phyloP scores from a whole-genome alignment of 2,888 invertebrate genomes.

The Lottia scabra region DNA sequence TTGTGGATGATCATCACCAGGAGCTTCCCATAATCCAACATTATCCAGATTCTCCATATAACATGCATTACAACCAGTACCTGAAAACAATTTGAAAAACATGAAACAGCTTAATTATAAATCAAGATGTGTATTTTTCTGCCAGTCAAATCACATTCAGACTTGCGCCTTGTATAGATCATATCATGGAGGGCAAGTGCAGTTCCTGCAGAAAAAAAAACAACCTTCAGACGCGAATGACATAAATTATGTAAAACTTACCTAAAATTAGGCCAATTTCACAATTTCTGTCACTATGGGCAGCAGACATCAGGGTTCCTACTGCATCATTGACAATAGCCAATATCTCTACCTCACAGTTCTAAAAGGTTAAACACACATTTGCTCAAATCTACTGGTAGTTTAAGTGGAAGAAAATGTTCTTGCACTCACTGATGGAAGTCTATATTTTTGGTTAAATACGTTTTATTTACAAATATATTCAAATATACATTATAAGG shows the following conservation, averaged over 20 bases:
- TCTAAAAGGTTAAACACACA: conserved; percentile 71
- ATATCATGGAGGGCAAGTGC: too few species aligned
- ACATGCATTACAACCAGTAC: conserved; percentile 95
- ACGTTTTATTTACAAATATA: too few species aligned
- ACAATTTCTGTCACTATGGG: conserved; percentile 94
- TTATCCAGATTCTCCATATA: conserved; percentile 90
- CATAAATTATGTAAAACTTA: conserved; percentile 66
- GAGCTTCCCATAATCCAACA: conserved; percentile 81
- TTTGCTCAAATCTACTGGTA: too few species aligned
- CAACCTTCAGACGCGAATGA: too few species aligned
- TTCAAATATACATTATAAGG: too few species aligned
- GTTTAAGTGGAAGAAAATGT: too few species aligned
- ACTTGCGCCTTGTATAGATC: too few species aligned
- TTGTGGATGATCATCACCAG: conserved; percentile 66
- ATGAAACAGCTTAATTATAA: too few species aligned
- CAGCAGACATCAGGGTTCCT: conserved; percentile 97
- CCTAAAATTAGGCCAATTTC: conserved; percentile 95
- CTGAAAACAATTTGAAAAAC: conserved; percentile 71
- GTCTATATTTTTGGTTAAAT: too few species aligned
- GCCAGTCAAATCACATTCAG: not conserved
- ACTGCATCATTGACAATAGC: conserved; percentile 97
- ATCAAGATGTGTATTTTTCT: not conserved
- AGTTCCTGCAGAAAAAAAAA: too few species aligned
- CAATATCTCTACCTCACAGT: conserved; percentile 91
- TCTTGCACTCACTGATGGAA: too few species aligned